These are phyloP conservation scores for Hydraecia micacea DNA, from an alignment of 2,888 invertebrate species.

Conservation along the genomic window DNA sequence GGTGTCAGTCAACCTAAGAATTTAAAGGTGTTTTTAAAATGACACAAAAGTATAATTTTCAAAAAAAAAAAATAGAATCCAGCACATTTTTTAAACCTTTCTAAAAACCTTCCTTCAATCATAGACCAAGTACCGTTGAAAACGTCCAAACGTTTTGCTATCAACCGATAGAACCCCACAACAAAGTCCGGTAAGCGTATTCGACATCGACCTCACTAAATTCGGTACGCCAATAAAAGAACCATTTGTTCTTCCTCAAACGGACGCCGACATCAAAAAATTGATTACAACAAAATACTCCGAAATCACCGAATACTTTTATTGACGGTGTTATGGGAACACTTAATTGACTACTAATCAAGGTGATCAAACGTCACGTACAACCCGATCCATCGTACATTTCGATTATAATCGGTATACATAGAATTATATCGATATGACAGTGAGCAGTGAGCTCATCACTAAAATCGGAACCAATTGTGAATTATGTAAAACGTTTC, in stretches of 20 bases:
- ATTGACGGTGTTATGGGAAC: slow-evolving; percentile 88
- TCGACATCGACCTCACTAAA: slow-evolving; percentile 84
- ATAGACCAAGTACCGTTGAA: slow-evolving; percentile 32
- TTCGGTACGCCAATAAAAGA: slow-evolving; percentile 89
- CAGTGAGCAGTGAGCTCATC: slow-evolving; percentile 66
- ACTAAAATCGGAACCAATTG: slow-evolving; percentile 62
- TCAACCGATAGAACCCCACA: slow-evolving; percentile 65
- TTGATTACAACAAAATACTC: slow-evolving; percentile 90
- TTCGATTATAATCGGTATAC: slow-evolving; percentile 72
- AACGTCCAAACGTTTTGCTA: slow-evolving; percentile 42
- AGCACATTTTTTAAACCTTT: not conserved
- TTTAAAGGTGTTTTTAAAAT: no score
- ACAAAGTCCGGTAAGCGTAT: slow-evolving; percentile 76
- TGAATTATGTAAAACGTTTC: slow-evolving; percentile 69
- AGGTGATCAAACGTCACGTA: slow-evolving; percentile 72
- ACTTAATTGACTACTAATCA: slow-evolving; percentile 89
- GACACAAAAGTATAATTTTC: no score
- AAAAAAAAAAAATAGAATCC: not conserved
- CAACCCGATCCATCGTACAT: slow-evolving; percentile 69
- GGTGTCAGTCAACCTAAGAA: no score
- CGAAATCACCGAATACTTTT: slow-evolving; percentile 88
- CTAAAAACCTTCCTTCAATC: not conserved
- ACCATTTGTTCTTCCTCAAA: slow-evolving; percentile 85
- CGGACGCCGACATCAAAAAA: slow-evolving; percentile 87
- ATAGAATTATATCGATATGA: slow-evolving; percentile 71